Conservation (phyloP, 2,797 vertebrate species). For the Bradypodion pumilum region DNA sequence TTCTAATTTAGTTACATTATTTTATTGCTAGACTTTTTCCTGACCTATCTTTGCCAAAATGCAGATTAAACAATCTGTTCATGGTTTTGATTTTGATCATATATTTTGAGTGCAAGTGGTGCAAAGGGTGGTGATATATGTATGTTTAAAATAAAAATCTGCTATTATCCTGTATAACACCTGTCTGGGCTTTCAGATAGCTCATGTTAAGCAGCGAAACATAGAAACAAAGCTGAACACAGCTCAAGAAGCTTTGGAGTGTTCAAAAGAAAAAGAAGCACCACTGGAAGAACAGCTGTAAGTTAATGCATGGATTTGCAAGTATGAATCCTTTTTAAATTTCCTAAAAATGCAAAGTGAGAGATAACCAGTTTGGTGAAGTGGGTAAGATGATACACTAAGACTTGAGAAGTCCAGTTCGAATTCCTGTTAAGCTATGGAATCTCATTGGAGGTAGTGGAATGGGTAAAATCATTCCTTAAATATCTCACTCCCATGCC, state of each 20-base stretch:
- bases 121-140: background rate
- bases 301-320: constrained; percentile 55
- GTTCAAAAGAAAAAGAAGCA: constrained; percentile 68
- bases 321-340: background rate
- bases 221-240: constrained; percentile 69
- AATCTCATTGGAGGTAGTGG: too few species aligned
- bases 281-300: constrained; percentile 76
- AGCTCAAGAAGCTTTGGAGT: constrained; percentile 63
- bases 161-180: background rate
- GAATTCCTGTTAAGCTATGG: too few species aligned
- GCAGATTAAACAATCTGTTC: background rate
- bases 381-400: too few species aligned
- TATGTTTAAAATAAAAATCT: background rate
- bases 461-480: too few species aligned
- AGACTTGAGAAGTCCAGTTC: too few species aligned
- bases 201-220: constrained; percentile 68
- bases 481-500: too few species aligned
- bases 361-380: too few species aligned
- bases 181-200: constrained; percentile 40
- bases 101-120: background rate
- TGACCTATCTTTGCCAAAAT: background rate
- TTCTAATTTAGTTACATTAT: background rate
- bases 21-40: background rate
- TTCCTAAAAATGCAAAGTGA: background rate
- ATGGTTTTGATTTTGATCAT: background rate